A percentile compares a stretch with the other conserved stretches of the same genome.
These are phyloP conservation scores for Buceros bicornis DNA, from an alignment of 2,797 vertebrate species.

Conservation along the genomic window DNA sequence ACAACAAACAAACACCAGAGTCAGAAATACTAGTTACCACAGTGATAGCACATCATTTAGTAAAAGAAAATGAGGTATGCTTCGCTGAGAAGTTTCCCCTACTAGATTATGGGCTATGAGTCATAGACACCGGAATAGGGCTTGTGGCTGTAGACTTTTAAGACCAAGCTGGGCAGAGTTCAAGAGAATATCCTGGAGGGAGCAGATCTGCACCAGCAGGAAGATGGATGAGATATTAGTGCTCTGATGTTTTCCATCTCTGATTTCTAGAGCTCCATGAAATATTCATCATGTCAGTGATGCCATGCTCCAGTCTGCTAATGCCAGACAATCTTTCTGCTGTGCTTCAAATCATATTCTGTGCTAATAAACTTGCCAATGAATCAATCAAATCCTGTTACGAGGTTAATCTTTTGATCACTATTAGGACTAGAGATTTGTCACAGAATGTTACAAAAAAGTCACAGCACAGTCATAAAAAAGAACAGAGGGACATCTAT, in stretches of 20 bases:
- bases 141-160: background rate
- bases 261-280: conserved; percentile 49
- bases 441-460: background rate
- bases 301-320: conserved; percentile 14
- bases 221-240: conserved; percentile 40
- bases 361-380: conserved; percentile 57
- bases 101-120: background rate
- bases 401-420: conserved; percentile 23
- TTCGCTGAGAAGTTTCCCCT: background rate
- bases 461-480: background rate
- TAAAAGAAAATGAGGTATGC: background rate
- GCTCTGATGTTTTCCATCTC: conserved; percentile 28
- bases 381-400: conserved; percentile 49
- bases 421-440: conserved; percentile 29
- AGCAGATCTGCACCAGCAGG: background rate
- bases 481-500: background rate
- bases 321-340: background rate
- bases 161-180: background rate
- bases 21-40: background rate
- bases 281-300: conserved; percentile 46
- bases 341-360: background rate
- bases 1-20: background rate
- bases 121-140: background rate
- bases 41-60: background rate
- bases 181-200: background rate